phyloP scores from a whole-genome alignment of 2,797 vertebrate species.

The Psittacula echo region DNA sequence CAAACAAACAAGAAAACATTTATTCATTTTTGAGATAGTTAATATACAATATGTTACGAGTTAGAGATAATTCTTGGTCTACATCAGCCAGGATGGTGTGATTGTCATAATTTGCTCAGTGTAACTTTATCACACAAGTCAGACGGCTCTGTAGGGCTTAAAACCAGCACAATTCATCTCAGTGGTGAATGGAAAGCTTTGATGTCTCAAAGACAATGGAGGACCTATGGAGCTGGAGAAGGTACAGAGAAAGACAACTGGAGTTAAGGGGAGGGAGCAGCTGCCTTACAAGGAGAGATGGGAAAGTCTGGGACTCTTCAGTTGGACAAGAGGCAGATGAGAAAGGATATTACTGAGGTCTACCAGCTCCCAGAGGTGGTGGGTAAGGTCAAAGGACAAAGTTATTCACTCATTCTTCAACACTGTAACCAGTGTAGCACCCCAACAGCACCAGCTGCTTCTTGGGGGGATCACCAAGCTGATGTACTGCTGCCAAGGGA shows the following conservation, averaged over 20 bases:
- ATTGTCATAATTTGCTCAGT: background rate
- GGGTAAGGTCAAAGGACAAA: background rate
- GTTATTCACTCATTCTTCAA: background rate
- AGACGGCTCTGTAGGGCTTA: background rate
- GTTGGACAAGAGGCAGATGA: background rate
- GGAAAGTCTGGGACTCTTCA: background rate
- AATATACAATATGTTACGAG: background rate
- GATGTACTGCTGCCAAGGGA: background rate
- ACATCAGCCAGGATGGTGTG: background rate
- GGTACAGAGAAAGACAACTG: background rate
- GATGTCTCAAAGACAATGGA: background rate
- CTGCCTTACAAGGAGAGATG: background rate
- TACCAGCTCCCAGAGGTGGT: background rate
- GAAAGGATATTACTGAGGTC: background rate
- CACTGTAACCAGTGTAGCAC: fast-evolving
- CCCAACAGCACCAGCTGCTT: background rate
- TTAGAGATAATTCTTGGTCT: background rate
- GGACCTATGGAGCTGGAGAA: background rate
- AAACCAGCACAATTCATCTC: background rate
- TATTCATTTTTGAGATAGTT: slow-evolving; percentile 3
- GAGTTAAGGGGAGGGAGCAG: background rate
- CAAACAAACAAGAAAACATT: background rate
- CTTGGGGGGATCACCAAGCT: background rate
- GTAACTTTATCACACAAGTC: background rate
- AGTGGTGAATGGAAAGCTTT: background rate